Percentiles rank a stretch among this genome's conserved stretches.
phyloP scores from a whole-genome alignment of 1,140 invertebrate genomes.

The Euura lappo region DNA sequence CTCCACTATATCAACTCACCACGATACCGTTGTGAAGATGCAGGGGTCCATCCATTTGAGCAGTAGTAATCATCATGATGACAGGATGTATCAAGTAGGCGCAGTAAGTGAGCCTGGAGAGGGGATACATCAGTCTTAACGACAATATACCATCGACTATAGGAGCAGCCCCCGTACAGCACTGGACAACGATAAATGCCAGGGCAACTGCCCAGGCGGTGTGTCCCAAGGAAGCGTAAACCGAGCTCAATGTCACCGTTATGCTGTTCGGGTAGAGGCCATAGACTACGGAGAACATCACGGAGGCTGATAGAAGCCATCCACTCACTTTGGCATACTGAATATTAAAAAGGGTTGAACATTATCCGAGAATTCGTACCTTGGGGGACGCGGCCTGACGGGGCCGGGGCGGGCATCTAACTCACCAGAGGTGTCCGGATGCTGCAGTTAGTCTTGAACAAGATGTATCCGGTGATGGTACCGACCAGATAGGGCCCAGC shows the following conservation, averaged over 20 bases:
- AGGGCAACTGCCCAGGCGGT: conserved; percentile 77
- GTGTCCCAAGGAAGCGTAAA: conserved; percentile 66
- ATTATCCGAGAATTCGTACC: neutral
- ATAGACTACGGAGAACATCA: conserved; percentile 75
- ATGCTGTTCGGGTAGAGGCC: conserved; percentile 76
- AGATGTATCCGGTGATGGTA: conserved; percentile 76
- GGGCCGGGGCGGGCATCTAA: neutral
- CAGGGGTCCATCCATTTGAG: conserved; percentile 77
- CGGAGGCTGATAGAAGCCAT: conserved; percentile 66
- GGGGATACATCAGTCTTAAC: conserved; percentile 78
- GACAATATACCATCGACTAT: conserved; percentile 78
- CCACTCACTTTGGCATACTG: conserved; percentile 58
- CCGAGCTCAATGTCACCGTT: conserved; percentile 66
- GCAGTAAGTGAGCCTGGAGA: conserved; percentile 89
- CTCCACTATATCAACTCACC: conserved; percentile 55
- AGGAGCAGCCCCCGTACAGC: conserved; percentile 77
- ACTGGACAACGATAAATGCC: conserved; percentile 83
- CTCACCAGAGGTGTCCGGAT: conserved; percentile 67
- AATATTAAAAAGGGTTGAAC: neutral
- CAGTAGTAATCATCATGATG: conserved; percentile 79
- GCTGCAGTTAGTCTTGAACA: conserved; percentile 74
- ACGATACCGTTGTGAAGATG: conserved; percentile 76
- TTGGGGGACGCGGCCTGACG: neutral
- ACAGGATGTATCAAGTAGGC: conserved; percentile 90
- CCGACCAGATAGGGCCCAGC: conserved; percentile 82